A percentile compares a stretch with the other conserved stretches of the same genome.
Conservation (phyloP, 2,113 vertebrate genomes). For the Thalassoma bifasciatum region DNA sequence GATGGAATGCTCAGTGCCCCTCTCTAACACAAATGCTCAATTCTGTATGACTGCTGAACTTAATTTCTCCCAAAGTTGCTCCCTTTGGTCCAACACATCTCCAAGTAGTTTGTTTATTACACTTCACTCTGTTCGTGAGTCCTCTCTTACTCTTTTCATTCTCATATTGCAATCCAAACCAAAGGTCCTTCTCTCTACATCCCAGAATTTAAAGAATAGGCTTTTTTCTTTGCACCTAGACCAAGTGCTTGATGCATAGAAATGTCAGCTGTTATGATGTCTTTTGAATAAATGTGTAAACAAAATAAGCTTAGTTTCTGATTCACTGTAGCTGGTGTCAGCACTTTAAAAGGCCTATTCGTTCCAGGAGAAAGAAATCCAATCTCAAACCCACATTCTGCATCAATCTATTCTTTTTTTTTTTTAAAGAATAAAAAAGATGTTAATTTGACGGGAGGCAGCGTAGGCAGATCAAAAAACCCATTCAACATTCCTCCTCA, state of each 20-base stretch:
- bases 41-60: too few relatives aligned
- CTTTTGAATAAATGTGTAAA: neutral
- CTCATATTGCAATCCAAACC: too few relatives aligned
- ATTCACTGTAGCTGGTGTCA: neutral
- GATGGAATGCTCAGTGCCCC: too few relatives aligned
- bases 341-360: conserved; percentile 20
- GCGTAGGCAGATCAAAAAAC: conserved; percentile 50
- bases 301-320: neutral
- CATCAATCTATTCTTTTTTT: too few relatives aligned
- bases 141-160: too few relatives aligned
- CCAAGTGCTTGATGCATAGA: neutral
- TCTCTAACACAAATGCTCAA: too few relatives aligned
- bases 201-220: too few relatives aligned
- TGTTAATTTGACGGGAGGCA: conserved; percentile 27
- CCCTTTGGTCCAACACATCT: too few relatives aligned
- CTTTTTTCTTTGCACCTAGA: neutral
- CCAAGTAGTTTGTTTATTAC: too few relatives aligned
- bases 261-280: neutral
- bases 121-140: too few relatives aligned
- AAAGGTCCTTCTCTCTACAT: too few relatives aligned
- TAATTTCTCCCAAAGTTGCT: too few relatives aligned
- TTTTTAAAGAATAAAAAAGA: neutral
- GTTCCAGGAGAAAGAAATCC: neutral
- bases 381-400: neutral
- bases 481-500: conserved; percentile 40